Evolutionary conservation across 2,888 invertebrate species (phyloP), one percentile per base, ranked within the genome.

Genomic region (Trissoscelio sp.): DNA sequence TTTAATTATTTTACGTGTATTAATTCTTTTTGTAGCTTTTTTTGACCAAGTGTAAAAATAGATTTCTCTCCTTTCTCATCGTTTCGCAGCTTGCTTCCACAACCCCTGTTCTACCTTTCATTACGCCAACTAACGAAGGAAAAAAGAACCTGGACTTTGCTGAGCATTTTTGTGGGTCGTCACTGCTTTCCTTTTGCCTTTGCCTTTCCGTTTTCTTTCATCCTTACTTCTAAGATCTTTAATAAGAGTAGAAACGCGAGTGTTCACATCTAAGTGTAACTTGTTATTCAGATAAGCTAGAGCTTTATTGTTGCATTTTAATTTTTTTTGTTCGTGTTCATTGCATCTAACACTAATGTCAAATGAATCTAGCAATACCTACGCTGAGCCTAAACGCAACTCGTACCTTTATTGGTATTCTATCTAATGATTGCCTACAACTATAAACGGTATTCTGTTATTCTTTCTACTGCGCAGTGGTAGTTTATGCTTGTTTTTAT

Each of bases 11-110:
- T 73, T 73, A 73, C 28, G 5, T 28, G 22, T 62, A 53, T 39
- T 73, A 24, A 20, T 62, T 44, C 24, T 46, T 66, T 75, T 66
- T 62, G 20, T 42, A 55, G 18, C 28, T 51, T 83, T 82, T 85
- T 82, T 85, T 83, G 86, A 87, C 82, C 85, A 86, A 86, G 87
- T 88, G 88, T 86, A 88, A 88, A 88, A 88, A 88, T 88, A 88
- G 86, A 87, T 85, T 85, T 87, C 75, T 85, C 83, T 83, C 83
- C 83, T 82, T 80, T 57, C 80, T 70, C 83, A 55, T 67, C 46
- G 70, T 79, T 78, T 83, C 67, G 58, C 79, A 72, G 7, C 67
- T 57, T 77, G 39, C 58, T 55, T 77, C 58, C n/a, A n/a, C 62
- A 57, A 58, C 67, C 78, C 73, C 73, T 82, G 53, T 55, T 70